Conservation (phyloP, 2,888 invertebrate species). For the Agrilus mali region DNA sequence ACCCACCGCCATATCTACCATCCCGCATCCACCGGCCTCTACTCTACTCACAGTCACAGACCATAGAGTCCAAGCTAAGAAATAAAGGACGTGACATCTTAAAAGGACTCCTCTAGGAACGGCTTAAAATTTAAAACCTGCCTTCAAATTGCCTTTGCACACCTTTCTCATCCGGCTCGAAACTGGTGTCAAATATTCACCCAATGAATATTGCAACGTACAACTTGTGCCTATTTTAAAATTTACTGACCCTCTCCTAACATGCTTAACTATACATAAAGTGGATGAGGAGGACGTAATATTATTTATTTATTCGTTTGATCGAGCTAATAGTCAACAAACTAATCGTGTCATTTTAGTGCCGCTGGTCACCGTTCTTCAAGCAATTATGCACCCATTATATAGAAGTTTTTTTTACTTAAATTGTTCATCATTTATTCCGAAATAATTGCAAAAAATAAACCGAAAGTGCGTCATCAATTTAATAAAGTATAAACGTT, state of each 20-base stretch:
- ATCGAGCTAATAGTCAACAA: no score
- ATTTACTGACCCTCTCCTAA: not conserved
- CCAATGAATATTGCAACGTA: conserved; percentile 1
- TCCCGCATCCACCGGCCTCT: conserved; percentile 9
- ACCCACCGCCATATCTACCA: not conserved
- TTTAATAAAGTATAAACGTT: no score
- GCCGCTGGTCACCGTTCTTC: no score
- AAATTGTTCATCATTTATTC: no score
- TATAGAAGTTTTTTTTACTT: no score
- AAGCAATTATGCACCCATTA: no score
- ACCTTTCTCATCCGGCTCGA: conserved; percentile 18
- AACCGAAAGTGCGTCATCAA: no score
- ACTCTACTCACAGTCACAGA: conserved; percentile 16
- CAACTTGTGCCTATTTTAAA: conserved; percentile 2
- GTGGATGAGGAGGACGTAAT: no score
- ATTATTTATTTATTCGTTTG: no score
- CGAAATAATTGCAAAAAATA: no score
- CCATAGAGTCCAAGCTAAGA: conserved; percentile 16
- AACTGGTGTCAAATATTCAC: not conserved
- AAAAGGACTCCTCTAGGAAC: conserved; percentile 19
- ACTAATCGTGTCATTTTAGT: no score
- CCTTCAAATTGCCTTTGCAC: conserved; percentile 25
- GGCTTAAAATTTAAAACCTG: conserved; percentile 30
- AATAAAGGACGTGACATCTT: conserved; percentile 27
- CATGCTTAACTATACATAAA: no score